These are phyloP conservation scores for Ibycter americanus DNA, from an alignment of 2,797 vertebrate species.

Conservation along the genomic window DNA sequence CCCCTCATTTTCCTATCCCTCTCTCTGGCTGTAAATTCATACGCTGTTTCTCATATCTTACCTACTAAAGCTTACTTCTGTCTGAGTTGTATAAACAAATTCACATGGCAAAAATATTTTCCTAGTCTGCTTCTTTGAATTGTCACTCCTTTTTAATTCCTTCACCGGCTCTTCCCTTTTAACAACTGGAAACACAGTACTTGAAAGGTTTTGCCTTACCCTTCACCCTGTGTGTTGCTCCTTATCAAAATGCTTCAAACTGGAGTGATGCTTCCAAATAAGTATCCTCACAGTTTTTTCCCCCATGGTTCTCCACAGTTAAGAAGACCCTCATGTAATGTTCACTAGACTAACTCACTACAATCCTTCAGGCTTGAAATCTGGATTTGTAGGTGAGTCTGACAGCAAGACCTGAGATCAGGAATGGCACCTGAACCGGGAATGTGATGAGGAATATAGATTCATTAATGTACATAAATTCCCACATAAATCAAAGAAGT, in stretches of 20 bases:
- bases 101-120: conserved; percentile 40
- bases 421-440: background rate
- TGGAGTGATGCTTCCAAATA: background rate
- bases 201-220: background rate
- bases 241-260: background rate
- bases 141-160: background rate
- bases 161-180: background rate
- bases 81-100: background rate
- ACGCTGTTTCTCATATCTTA: background rate
- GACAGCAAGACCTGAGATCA: background rate
- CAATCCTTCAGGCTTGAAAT: background rate
- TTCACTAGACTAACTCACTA: background rate
- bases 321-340: background rate
- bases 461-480: background rate
- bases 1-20: background rate
- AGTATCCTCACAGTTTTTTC: background rate
- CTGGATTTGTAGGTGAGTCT: background rate
- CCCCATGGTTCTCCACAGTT: background rate
- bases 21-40: background rate
- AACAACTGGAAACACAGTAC: background rate
- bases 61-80: background rate
- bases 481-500: background rate
- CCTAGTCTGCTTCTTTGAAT: conserved; percentile 19
- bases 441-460: background rate
- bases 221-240: background rate